A percentile compares a stretch with the other conserved stretches of the same genome.
These are phyloP conservation scores for Protomyctophum bolini DNA, from an alignment of 2,113 vertebrate species.

Conservation along the genomic window DNA sequence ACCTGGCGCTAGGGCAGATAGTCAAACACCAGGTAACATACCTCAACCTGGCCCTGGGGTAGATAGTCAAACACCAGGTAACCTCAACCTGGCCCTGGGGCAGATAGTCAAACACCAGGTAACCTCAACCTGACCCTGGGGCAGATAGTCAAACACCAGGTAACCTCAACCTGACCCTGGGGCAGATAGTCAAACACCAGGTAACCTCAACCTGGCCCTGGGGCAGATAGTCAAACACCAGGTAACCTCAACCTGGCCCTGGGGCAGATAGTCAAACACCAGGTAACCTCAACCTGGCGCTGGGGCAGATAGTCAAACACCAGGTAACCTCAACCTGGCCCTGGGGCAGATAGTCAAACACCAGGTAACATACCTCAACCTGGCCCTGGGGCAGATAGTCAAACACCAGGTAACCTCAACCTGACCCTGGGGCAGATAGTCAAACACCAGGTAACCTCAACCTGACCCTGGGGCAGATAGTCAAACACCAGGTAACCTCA, in stretches of 20 bases:
- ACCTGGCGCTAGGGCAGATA: constrained; percentile 96
- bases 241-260: constrained; percentile 95
- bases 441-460: constrained; percentile 97
- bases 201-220: constrained; percentile 94
- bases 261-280: constrained; percentile 97
- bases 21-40: constrained; percentile 98
- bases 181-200: constrained; percentile 98
- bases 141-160: constrained; percentile 98
- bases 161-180: constrained; percentile 94
- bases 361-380: constrained; percentile 94
- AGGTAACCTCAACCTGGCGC: constrained; percentile 95
- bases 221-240: constrained; percentile 99
- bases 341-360: constrained; percentile 98
- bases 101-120: constrained; percentile 99
- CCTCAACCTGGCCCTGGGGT: constrained; percentile 93
- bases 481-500: constrained; percentile 97
- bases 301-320: constrained; percentile 98
- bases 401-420: constrained; percentile 98
- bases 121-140: constrained; percentile 94
- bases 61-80: constrained; percentile 98
- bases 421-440: constrained; percentile 97
- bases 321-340: constrained; percentile 96
- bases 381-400: constrained; percentile 96
- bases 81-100: constrained; percentile 94
- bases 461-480: constrained; percentile 95